phyloP scores from a whole-genome alignment of 2,113 vertebrate genomes.

The Piaya cayana region DNA sequence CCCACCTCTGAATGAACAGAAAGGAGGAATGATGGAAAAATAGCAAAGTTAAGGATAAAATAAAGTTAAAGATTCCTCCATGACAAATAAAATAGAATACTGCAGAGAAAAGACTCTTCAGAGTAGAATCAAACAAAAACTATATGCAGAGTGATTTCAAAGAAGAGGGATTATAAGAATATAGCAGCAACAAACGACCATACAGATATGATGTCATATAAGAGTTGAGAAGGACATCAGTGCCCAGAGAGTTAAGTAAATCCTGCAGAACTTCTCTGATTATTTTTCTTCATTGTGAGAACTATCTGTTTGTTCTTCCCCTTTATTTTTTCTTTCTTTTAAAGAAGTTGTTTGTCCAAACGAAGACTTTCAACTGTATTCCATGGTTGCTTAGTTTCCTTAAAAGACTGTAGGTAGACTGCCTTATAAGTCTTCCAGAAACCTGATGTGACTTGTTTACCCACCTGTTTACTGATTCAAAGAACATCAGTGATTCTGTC shows the following conservation, averaged over 20 bases:
- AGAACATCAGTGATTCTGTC: neutral
- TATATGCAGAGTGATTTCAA: rapidly evolving
- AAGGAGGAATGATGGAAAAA: neutral
- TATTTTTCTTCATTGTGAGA: neutral
- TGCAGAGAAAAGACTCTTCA: neutral
- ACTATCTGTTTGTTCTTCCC: neutral
- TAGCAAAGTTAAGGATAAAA: neutral
- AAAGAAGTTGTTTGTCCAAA: neutral
- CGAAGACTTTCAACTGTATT: neutral
- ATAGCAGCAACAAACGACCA: neutral
- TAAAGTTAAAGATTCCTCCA: neutral
- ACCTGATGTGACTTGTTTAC: neutral
- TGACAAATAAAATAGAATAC: neutral
- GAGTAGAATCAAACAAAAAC: neutral
- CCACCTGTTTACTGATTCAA: rapidly evolving
- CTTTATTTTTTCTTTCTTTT: neutral
- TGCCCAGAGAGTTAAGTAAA: neutral
- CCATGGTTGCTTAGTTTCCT: neutral
- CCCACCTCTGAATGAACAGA: neutral
- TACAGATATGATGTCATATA: neutral
- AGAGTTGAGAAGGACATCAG: neutral
- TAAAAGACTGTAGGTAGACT: neutral
- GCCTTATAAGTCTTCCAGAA: neutral
- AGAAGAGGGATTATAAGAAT: too few species aligned
- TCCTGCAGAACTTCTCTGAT: neutral